A percentile compares a stretch with the other conserved stretches of the same genome.
These are phyloP conservation scores for Sander vitreus DNA, from an alignment of 2,113 vertebrate genomes.

Conservation along the genomic window DNA sequence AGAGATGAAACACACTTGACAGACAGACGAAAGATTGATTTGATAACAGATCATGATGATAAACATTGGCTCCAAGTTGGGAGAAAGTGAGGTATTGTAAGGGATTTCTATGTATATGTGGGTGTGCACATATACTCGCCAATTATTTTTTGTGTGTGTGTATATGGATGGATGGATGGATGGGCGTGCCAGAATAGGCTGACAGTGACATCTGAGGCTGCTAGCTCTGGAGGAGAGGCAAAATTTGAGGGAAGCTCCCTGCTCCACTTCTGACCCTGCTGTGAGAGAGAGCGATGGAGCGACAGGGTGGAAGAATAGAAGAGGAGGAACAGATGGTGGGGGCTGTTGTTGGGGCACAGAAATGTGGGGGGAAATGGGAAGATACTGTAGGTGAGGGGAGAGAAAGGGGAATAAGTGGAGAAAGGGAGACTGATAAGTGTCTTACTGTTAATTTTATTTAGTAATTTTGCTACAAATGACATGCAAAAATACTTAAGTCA, in stretches of 20 bases:
- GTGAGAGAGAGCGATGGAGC: constrained; percentile 27
- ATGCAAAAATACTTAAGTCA: not conserved
- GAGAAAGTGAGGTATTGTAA: not conserved
- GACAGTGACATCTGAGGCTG: constrained; percentile 31
- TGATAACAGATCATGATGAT: too few species aligned
- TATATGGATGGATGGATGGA: not conserved
- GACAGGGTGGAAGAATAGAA: constrained; percentile 15
- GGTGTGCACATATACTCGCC: constrained; percentile 41
- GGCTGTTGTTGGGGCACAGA: constrained; percentile 6
- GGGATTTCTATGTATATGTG: constrained; percentile 34
- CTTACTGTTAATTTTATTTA: not conserved
- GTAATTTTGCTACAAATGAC: not conserved
- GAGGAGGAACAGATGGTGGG: constrained; percentile 10
- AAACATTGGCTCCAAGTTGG: not conserved
- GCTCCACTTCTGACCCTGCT: constrained; percentile 55
- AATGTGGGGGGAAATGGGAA: not conserved
- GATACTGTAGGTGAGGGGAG: constrained; percentile 4
- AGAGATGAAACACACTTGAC: constrained; percentile 1
- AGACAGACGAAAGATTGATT: not conserved
- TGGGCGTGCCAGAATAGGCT: constrained; percentile 8
- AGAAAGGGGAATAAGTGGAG: too few species aligned
- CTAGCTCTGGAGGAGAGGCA: constrained; percentile 36
- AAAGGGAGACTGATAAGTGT: not conserved
- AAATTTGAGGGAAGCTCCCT: constrained; percentile 58
- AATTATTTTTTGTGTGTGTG: not conserved